Conservation (phyloP, 2,113 vertebrate genomes). For the Ptilonorhynchus violaceus region DNA sequence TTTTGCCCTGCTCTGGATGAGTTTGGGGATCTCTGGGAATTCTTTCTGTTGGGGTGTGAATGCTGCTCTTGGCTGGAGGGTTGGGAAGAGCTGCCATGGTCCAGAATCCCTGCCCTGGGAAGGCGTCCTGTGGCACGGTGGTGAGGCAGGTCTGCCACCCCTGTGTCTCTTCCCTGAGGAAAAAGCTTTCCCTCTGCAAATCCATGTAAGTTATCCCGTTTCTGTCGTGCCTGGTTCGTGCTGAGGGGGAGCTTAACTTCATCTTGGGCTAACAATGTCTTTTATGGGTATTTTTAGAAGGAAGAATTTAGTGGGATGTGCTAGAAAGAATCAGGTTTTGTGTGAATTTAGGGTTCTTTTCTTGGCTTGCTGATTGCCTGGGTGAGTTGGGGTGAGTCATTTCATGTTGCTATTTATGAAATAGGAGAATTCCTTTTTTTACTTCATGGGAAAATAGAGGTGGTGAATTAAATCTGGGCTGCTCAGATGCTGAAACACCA, state of each 20-base stretch:
- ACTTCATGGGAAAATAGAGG: neutral
- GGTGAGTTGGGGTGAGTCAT: neutral
- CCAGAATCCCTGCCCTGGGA: neutral
- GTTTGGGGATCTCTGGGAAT: fast-evolving
- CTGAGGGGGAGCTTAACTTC: neutral
- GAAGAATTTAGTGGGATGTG: neutral
- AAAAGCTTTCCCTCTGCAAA: constrained; percentile 64
- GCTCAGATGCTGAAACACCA: neutral
- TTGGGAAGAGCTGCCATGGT: constrained; percentile 50
- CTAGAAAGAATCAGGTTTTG: neutral
- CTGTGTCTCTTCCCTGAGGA: constrained; percentile 61
- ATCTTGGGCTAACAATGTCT: fast-evolving
- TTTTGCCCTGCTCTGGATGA: neutral
- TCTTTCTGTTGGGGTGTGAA: neutral
- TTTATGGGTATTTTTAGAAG: fast-evolving
- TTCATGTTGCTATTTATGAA: neutral
- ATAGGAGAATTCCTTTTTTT: neutral
- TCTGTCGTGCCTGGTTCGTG: neutral
- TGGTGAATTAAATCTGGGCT: neutral
- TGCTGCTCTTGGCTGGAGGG: neutral
- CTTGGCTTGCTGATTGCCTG: neutral
- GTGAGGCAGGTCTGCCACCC: constrained; percentile 59
- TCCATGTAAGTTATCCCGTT: constrained; percentile 49
- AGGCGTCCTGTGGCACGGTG: constrained; percentile 2
- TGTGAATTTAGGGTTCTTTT: neutral